These are phyloP conservation scores for Lytechinus variegatus DNA, from an alignment of 35 echinoderm and acorn worm species.

Conservation along the genomic window DNA sequence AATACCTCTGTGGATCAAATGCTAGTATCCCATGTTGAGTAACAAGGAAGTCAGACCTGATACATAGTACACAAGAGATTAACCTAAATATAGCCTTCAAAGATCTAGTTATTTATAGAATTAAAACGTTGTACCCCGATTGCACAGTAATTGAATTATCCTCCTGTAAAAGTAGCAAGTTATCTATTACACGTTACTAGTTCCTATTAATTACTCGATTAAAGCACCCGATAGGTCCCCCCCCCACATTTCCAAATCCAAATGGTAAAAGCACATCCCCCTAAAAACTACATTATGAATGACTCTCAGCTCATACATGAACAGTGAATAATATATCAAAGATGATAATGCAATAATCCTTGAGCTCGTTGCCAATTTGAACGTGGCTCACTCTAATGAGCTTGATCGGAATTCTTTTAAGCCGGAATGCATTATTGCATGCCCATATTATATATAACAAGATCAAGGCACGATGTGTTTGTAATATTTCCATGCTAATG, in stretches of 20 bases:
- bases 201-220: not conserved
- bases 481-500: not conserved
- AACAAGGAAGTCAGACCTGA: not conserved
- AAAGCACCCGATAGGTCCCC: not conserved
- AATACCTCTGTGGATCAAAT: not conserved
- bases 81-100: not conserved
- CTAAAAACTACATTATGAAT: not conserved
- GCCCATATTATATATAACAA: not conserved
- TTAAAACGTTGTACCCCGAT: not conserved
- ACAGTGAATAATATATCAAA: not conserved
- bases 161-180: not conserved
- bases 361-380: not conserved
- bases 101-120: not conserved
- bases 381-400: not conserved
- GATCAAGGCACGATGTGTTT: not conserved
- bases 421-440: not conserved
- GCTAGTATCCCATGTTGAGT: not conserved
- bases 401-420: not conserved
- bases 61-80: not conserved
- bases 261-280: not conserved
- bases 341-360: not conserved
- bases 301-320: not conserved
- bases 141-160: slow-evolving; percentile 5
- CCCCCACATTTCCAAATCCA: not conserved
- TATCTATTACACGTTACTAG: slow-evolving; percentile 5